Evolutionary conservation across 2,888 invertebrate genomes (phyloP).

Genomic region (Platycheirus rosarum): DNA sequence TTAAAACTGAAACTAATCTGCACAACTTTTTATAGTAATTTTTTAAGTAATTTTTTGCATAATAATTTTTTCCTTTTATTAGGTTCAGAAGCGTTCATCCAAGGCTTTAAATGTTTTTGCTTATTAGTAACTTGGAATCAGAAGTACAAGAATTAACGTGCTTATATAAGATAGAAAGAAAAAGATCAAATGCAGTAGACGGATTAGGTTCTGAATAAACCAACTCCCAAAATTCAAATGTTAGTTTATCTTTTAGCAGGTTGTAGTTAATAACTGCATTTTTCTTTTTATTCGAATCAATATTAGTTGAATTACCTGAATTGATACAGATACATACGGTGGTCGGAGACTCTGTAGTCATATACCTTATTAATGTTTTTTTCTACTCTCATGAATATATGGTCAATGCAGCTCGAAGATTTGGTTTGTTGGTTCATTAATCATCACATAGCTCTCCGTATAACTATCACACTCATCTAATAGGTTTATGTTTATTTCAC

Average conservation of each 20-base stretch:
- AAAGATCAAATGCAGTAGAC: background rate
- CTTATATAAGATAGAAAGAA: background rate
- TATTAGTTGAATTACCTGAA: constrained; percentile 1
- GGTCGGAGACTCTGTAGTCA: background rate
- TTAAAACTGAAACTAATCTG: too few relatives aligned
- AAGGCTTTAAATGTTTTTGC: background rate
- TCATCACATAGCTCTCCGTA: too few relatives aligned
- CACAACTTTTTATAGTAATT: too few relatives aligned
- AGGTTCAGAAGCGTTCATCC: constrained; percentile 2
- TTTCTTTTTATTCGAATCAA: background rate
- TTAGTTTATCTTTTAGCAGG: too few relatives aligned
- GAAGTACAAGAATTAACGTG: too few relatives aligned
- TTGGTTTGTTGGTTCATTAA: too few relatives aligned
- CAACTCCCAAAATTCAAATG: too few relatives aligned
- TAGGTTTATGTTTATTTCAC: constrained; percentile 4
- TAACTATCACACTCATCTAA: background rate
- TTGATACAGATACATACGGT: background rate
- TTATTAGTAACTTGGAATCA: too few relatives aligned
- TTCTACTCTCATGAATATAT: background rate
- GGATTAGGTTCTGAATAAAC: too few relatives aligned
- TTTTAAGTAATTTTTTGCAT: background rate
- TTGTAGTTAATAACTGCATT: background rate
- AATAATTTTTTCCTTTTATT: background rate
- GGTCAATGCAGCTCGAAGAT: too few relatives aligned
- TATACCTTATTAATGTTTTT: background rate